Evolutionary conservation across 2,113 vertebrate species (phyloP), one percentile per base, ranked within the genome.

Genomic region (Planiliza haematocheilus): DNA sequence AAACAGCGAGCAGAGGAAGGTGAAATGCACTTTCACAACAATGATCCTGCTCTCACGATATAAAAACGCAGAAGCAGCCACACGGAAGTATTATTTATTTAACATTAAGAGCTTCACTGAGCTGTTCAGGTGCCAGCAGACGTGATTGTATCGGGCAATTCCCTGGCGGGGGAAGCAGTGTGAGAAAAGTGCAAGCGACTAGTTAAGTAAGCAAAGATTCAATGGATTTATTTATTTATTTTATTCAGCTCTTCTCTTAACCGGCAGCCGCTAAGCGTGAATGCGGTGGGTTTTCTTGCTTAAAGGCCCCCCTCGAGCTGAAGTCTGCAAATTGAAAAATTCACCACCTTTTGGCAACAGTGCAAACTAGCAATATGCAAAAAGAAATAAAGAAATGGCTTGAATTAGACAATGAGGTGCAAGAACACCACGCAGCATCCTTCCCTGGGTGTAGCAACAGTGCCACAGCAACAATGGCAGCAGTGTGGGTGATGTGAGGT

Each of bases 381-480:
- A 13, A 50, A 30, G 24, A 30, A 30, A 30, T 30, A 30, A 2
- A 30, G 24, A 30, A 61, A 8, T 52, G 12, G 11, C 3, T 38
- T 39, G 17, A 7, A 14, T 4, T 7, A 16, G 7, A 37, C 8
- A 45, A 8, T 18, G 13, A 53, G 48, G 21, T 51, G 48, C n/a
- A 37, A 13, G 57, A 51, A 9, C 30, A 21, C 3, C 10, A n/a
- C 21, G 2, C 60, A 30, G 18, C 30, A 58, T 9, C 63, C 14
- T 43, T 13, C 49, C 21, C 12, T 20, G 10, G 21, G n/a, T 57
- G 50, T 8, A 20, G 52, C 16, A 67, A 62, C 55, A 74, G 82
- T 69, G 55, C 13, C 17, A 63, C 13, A 72, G 34, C 12, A 79
- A 72, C 66, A 83, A 72, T 70, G 43, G 61, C 50, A 72, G 61